Percentiles rank a stretch among this genome's conserved stretches.
phyloP scores from a whole-genome alignment of 1,140 invertebrate species.

The Macrotrachela quadricornifera region DNA sequence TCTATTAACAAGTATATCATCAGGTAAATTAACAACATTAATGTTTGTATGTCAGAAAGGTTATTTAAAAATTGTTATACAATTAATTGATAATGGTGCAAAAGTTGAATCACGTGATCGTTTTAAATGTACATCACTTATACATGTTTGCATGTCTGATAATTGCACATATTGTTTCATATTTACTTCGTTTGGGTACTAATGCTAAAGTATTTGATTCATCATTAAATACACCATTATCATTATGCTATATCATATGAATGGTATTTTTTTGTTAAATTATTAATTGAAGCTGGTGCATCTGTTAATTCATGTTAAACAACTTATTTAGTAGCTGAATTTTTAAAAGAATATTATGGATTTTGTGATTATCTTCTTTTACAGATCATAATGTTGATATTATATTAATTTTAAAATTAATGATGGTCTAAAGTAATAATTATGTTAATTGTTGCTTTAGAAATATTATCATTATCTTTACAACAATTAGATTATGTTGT shows the following conservation, averaged over 20 bases:
- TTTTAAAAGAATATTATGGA: constrained; percentile 35
- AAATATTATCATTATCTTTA: neutral
- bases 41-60: constrained; percentile 40
- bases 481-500: constrained; percentile 28
- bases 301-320: constrained; percentile 33
- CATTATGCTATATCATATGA: constrained; percentile 53
- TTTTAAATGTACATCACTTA: constrained; percentile 28
- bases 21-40: constrained; percentile 35
- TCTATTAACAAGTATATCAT: constrained; percentile 37
- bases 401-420: constrained; percentile 34
- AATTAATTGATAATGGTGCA: constrained; percentile 28
- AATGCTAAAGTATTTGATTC: constrained; percentile 44
- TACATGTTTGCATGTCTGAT: constrained; percentile 37
- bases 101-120: constrained; percentile 26
- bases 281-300: constrained; percentile 32
- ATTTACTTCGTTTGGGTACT: constrained; percentile 37
- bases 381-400: constrained; percentile 27
- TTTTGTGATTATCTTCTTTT: constrained; percentile 32
- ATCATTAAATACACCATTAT: constrained; percentile 50
- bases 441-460: no score
- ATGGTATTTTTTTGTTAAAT: constrained; percentile 34
- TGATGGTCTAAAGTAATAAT: constrained; percentile 12
- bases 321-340: constrained; percentile 32
- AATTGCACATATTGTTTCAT: constrained; percentile 36
- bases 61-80: constrained; percentile 32